Evolutionary conservation across 2,888 invertebrate species (phyloP).

Genomic region (Vesta saturnalis): DNA sequence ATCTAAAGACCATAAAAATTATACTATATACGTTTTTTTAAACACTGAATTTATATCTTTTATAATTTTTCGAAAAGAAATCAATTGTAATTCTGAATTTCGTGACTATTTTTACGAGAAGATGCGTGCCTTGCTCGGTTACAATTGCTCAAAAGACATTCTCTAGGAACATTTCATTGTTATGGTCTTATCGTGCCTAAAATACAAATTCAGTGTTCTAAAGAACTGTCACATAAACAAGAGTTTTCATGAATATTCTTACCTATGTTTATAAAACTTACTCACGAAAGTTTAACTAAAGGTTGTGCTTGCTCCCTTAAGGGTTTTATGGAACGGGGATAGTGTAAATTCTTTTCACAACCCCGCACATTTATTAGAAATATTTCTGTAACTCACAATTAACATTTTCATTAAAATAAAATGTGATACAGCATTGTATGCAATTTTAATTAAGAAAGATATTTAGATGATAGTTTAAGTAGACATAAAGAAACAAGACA

Average conservation of each 20-base stretch:
- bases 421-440: too few species aligned
- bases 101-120: constrained; percentile 25
- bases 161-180: constrained; percentile 36
- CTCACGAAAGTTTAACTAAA: constrained; percentile 24
- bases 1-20: too few species aligned
- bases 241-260: constrained; percentile 35
- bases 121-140: constrained; percentile 33
- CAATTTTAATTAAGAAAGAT: too few species aligned
- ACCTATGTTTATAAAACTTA: constrained; percentile 33
- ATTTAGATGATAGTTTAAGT: too few species aligned
- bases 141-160: constrained; percentile 30
- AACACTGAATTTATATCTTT: too few species aligned
- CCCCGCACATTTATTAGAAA: not conserved
- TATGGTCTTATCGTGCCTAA: constrained; percentile 36
- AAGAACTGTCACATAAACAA: constrained; percentile 38
- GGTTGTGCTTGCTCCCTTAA: constrained; percentile 7
- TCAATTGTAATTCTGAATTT: constrained; percentile 20
- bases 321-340: not conserved
- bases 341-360: not conserved
- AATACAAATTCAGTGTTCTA: constrained; percentile 36
- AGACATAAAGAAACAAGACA: too few species aligned
- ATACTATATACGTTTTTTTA: too few species aligned
- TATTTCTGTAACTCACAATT: too few species aligned
- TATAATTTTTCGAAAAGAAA: constrained; percentile 21
- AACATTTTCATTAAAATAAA: too few species aligned